A percentile compares a stretch with the other conserved stretches of the same genome.
phyloP scores from a whole-genome alignment of 1,140 invertebrate species.

The Zaprionus capensis region DNA sequence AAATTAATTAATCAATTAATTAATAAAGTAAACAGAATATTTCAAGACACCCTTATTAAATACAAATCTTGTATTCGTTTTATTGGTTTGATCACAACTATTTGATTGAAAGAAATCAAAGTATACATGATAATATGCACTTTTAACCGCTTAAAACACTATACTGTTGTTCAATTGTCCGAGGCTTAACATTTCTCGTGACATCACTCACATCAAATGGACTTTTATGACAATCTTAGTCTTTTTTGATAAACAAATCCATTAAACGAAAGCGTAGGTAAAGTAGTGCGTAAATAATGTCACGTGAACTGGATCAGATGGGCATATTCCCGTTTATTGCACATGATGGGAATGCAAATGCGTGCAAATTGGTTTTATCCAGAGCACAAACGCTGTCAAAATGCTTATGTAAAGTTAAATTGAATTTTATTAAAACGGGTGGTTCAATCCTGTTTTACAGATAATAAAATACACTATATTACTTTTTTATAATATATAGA shows the following conservation, averaged over 20 bases:
- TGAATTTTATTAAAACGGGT: background rate
- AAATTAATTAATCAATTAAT: background rate
- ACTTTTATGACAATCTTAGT: conserved; percentile 13
- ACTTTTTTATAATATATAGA: no score
- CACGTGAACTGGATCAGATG: conserved; percentile 44
- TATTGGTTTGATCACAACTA: no score
- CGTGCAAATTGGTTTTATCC: conserved; percentile 32
- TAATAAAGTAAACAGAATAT: background rate
- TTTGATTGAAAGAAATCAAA: no score
- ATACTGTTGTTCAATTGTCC: background rate
- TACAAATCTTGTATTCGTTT: no score
- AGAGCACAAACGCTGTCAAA: background rate
- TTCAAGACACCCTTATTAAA: no score
- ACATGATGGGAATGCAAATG: conserved; percentile 35
- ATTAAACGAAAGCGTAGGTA: conserved; percentile 25
- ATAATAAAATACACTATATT: background rate
- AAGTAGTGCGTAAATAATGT: conserved; percentile 18
- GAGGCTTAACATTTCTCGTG: conserved; percentile 7
- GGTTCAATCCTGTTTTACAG: background rate
- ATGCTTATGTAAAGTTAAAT: background rate
- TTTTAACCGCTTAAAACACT: background rate
- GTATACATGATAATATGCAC: background rate
- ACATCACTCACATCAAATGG: conserved; percentile 8
- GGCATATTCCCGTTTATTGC: conserved; percentile 34
- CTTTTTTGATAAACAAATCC: conserved; percentile 33